These are phyloP conservation scores for Danio tinwini DNA, from an alignment of 2,797 vertebrate species.

Conservation along the genomic window DNA sequence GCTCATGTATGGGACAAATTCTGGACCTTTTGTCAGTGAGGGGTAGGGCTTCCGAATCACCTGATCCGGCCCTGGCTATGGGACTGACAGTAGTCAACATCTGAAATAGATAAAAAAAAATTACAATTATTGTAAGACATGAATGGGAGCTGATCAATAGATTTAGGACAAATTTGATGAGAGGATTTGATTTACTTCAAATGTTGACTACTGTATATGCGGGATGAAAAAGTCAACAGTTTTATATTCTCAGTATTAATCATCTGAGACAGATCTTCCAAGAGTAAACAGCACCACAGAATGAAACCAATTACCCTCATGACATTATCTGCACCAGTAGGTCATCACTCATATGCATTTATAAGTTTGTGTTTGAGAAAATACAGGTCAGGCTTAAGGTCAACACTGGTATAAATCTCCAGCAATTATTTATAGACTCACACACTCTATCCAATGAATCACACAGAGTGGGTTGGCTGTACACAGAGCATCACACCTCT, in stretches of 20 bases:
- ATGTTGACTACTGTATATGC: too few relatives aligned
- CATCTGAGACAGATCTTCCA: not conserved
- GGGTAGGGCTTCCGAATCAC: too few relatives aligned
- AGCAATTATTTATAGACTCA: conserved; percentile 26
- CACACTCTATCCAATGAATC: conserved; percentile 21
- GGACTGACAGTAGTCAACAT: too few relatives aligned
- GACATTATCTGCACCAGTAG: not conserved
- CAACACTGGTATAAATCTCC: conserved; percentile 4
- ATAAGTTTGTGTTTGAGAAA: conserved; percentile 15
- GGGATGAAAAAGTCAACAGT: not conserved
- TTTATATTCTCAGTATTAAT: not conserved
- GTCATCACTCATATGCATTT: conserved; percentile 25
- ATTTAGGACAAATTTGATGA: too few relatives aligned
- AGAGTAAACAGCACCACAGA: not conserved
- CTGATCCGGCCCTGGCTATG: too few relatives aligned
- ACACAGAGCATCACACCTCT: conserved; percentile 16
- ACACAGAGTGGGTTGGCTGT: conserved; percentile 23
- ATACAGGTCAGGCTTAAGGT: conserved; percentile 22
- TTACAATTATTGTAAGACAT: too few relatives aligned
- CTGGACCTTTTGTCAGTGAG: too few relatives aligned
- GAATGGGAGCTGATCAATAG: too few relatives aligned
- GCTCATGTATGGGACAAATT: too few relatives aligned
- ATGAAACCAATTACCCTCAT: not conserved
- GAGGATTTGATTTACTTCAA: too few relatives aligned
- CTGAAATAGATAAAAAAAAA: too few relatives aligned